Base-by-base conservation (phyloP, 2,113 vertebrate species). In the Triplophysa rosa region DNA sequence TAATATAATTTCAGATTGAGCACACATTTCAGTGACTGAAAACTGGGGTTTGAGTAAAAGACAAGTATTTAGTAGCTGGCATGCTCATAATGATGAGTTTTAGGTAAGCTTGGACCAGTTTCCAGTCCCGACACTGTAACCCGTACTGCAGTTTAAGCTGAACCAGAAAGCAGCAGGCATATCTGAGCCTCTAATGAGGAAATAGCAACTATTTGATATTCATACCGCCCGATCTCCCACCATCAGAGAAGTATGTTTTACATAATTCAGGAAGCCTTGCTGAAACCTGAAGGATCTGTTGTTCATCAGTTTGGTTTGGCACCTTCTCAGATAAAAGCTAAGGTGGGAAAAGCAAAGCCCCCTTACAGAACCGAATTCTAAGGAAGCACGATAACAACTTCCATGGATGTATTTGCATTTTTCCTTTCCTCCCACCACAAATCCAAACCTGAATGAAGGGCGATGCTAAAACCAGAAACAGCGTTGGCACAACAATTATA, bases 281-380 rank as follows among this genome's bases (percentile, higher is more conserved):
- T 37, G 63, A 42, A 45, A 63, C 74, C 33, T 40, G 54, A 82
- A 86, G 81, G 67, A 84, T 80, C 56, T 84, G 81, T 79, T 85
- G 75, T 81, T 80, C 72, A 80, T 81, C 77, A 86, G 85, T 87
- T 81, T 86, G 78, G 80, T 79, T 87, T 56, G 70, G 71, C 21
- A 66, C 67, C 65, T 67, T 73, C n/a, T 85, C 56, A 66, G 49
- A 77, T 24, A 10, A 21, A 70, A 72, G 86, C 47, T 58, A 73
- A 75, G 65, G n/a, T 76, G 29, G 19, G 75, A 33, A 40, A 40
- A 64, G 23, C 52, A 61, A 71, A 79, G 75, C 75, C 78, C 82
- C 84, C 78, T 75, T 24, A 49, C 11, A 42, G 62, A 80, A 79
- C 10, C 3, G 9, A 71, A 73, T 66, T 63, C 74, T 77, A 59